Evolutionary conservation across 2,888 invertebrate genomes (phyloP).

Genomic region (Syritta pipiens): DNA sequence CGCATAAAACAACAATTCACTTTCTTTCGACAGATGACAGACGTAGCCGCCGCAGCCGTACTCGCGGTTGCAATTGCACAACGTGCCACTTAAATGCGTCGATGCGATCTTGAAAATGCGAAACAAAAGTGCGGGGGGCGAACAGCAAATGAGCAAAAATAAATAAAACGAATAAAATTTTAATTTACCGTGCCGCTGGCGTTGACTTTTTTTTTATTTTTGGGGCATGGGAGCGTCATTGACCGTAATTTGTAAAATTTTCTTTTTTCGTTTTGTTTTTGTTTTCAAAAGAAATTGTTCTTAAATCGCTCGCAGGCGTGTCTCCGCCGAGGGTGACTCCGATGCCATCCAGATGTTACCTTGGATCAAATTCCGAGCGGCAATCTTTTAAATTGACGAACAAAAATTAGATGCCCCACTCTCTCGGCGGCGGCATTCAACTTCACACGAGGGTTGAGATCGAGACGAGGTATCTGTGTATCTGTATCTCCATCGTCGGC

Average conservation of each 20-base stretch:
- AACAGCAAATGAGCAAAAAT: not conserved
- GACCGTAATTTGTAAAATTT: conserved; percentile 31
- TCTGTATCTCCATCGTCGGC: conserved; percentile 48
- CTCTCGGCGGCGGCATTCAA: conserved; percentile 47
- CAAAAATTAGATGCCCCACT: conserved; percentile 16
- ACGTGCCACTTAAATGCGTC: too few relatives aligned
- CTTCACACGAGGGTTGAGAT: conserved; percentile 40
- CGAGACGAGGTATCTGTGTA: conserved; percentile 38
- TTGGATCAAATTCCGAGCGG: conserved; percentile 13
- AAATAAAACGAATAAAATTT: not conserved
- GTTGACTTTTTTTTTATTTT: conserved; percentile 1
- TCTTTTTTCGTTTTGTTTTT: too few relatives aligned
- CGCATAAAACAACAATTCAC: too few relatives aligned
- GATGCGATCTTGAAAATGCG: conserved; percentile 10
- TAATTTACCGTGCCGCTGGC: not conserved
- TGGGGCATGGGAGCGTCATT: conserved; percentile 17
- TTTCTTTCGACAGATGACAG: conserved; percentile 39
- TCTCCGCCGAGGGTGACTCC: not conserved
- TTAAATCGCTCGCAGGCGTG: not conserved
- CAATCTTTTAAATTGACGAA: conserved; percentile 14
- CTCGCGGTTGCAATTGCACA: not conserved
- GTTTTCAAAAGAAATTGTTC: too few relatives aligned
- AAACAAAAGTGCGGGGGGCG: not conserved
- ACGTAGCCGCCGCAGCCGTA: not conserved
- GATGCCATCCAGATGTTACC: conserved; percentile 37